Percentiles rank a stretch among this genome's conserved stretches.
These are phyloP conservation scores for Lamprologus callipterus DNA, from an alignment of 2,113 vertebrate species.

Conservation along the genomic window DNA sequence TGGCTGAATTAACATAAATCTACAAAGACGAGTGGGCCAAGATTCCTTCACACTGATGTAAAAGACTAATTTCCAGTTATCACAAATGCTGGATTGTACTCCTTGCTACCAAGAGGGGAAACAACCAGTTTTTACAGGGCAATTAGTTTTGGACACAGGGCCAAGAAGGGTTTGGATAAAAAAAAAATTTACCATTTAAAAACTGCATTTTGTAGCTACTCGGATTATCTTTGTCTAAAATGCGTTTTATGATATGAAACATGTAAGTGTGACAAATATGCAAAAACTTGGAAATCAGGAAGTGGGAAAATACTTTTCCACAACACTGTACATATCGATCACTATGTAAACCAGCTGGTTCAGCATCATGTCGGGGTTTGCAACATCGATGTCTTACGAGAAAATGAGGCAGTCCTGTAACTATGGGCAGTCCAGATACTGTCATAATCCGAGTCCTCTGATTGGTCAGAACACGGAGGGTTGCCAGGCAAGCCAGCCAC, in stretches of 20 bases:
- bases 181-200: not conserved
- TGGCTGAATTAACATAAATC: not conserved
- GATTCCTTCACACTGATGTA: not conserved
- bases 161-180: rapidly evolving
- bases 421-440: slow-evolving; percentile 97
- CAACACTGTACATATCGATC: not conserved
- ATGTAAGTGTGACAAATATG: not conserved
- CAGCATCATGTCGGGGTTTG: not conserved
- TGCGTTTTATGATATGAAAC: not conserved
- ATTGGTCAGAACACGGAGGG: slow-evolving; percentile 88
- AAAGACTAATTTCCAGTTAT: not conserved
- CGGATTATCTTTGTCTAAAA: not conserved
- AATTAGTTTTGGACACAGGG: rapidly evolving
- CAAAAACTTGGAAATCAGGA: not conserved
- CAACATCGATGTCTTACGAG: slow-evolving; percentile 82
- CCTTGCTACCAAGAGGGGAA: not conserved
- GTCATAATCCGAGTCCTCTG: slow-evolving; percentile 99
- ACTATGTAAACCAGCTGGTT: not conserved
- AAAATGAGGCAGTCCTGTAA: slow-evolving; percentile 93
- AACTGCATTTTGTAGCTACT: not conserved
- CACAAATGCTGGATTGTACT: not conserved
- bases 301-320: not conserved
- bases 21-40: not conserved
- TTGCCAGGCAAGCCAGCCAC: slow-evolving; percentile 83
- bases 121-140: rapidly evolving